phyloP scores from a whole-genome alignment of 2,797 vertebrate genomes.

The Ctenosaura bakeri region DNA sequence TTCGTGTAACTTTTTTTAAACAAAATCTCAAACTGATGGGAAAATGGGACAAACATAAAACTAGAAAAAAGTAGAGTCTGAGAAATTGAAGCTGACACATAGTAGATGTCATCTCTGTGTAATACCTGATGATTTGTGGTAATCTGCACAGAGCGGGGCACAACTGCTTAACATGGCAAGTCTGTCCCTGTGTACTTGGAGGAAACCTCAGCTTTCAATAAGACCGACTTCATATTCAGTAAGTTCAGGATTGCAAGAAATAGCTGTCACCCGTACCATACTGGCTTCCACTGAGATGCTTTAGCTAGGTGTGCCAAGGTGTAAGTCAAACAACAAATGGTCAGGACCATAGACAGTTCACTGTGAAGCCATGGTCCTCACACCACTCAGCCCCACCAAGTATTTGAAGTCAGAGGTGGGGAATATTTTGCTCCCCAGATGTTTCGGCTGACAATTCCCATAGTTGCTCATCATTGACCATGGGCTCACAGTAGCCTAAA shows the following conservation, averaged over 20 bases:
- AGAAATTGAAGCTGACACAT: background rate
- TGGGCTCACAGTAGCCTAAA: too few relatives aligned
- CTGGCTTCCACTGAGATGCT: background rate
- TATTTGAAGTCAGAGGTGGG: background rate
- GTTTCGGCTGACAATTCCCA: too few relatives aligned
- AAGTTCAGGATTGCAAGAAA: background rate
- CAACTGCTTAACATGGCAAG: background rate
- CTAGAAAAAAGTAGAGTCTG: background rate
- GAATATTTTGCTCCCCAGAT: too few relatives aligned
- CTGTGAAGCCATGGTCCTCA: background rate
- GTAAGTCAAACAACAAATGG: background rate
- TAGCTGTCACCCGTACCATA: background rate
- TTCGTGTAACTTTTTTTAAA: background rate
- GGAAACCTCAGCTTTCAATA: background rate
- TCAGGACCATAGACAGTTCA: conserved; percentile 8
- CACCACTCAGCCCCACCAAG: background rate
- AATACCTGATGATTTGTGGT: background rate
- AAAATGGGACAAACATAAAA: background rate
- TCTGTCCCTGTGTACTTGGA: background rate
- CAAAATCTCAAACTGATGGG: background rate
- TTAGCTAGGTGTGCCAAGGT: background rate
- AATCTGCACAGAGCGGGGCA: background rate
- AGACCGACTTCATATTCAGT: too few relatives aligned
- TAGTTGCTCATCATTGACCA: background rate
- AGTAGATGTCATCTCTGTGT: too few relatives aligned